Evolutionary conservation across 2,113 vertebrate species (phyloP).

Genomic region (Rissa tridactyla): DNA sequence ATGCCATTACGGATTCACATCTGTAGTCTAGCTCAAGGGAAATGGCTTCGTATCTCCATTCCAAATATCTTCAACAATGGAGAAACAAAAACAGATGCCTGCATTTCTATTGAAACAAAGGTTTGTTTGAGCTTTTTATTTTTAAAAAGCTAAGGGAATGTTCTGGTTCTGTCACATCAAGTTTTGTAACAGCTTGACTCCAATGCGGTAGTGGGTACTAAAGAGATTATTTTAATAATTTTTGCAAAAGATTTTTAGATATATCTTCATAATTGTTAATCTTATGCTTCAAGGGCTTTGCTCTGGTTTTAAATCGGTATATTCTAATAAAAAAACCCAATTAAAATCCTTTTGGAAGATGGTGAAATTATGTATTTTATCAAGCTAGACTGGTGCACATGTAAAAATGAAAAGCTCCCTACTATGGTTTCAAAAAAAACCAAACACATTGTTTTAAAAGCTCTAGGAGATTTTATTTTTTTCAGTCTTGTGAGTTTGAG

Average conservation of each 20-base stretch:
- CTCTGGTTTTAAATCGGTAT: background rate
- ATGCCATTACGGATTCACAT: background rate
- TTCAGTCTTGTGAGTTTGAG: background rate
- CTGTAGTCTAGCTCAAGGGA: constrained; percentile 59
- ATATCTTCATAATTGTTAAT: background rate
- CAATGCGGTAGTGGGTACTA: background rate
- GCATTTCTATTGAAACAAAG: background rate
- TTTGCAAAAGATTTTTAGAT: background rate
- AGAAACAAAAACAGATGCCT: background rate
- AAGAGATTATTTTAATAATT: background rate
- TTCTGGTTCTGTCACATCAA: background rate
- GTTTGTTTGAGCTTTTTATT: background rate
- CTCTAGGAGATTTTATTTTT: background rate
- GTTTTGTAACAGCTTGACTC: background rate
- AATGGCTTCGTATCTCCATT: constrained; percentile 27
- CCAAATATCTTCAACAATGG: background rate
- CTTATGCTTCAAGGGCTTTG: background rate
- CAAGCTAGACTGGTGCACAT: background rate
- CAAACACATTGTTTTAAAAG: background rate
- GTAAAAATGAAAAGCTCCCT: background rate
- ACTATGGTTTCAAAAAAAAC: background rate
- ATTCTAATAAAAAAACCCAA: background rate
- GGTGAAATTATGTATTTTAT: background rate
- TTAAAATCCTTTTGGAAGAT: background rate
- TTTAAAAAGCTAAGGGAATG: background rate